Conservation (phyloP, 2,797 vertebrate genomes). For the Mus spretus region DNA sequence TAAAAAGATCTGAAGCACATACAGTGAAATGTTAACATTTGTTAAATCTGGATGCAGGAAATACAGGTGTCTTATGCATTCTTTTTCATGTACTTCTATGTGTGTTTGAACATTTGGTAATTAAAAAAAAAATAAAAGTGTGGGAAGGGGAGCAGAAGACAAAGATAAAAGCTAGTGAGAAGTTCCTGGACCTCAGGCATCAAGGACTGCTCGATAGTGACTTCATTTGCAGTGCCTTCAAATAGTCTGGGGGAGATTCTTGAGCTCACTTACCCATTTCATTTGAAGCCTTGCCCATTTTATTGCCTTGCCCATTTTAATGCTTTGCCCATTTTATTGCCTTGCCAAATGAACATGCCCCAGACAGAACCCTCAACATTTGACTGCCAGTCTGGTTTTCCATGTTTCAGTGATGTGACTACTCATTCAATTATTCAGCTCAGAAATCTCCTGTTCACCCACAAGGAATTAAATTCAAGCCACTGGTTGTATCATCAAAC, state of each 20-base stretch:
- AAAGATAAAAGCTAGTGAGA: slow-evolving; percentile 43
- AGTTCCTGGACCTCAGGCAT: background rate
- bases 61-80: slow-evolving; percentile 76
- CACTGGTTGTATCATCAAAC: background rate
- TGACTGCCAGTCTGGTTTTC: background rate
- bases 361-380: background rate
- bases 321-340: background rate
- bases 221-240: slow-evolving; percentile 49
- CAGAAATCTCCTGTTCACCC: background rate
- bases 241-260: slow-evolving; percentile 21
- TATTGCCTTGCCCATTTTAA: background rate
- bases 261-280: background rate
- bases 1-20: slow-evolving; percentile 68
- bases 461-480: background rate
- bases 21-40: slow-evolving; percentile 81
- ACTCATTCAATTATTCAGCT: background rate
- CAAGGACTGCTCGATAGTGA: background rate
- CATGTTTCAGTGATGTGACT: background rate
- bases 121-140: slow-evolving; percentile 58
- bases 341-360: background rate
- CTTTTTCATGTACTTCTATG: slow-evolving; percentile 73
- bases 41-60: slow-evolving; percentile 79
- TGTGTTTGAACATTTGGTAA: slow-evolving; percentile 71
- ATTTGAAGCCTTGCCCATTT: background rate
- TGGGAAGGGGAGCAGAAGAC: background rate